Base-by-base conservation (phyloP, 2,888 invertebrate species). In the Nephrotoma guestfalica region DNA sequence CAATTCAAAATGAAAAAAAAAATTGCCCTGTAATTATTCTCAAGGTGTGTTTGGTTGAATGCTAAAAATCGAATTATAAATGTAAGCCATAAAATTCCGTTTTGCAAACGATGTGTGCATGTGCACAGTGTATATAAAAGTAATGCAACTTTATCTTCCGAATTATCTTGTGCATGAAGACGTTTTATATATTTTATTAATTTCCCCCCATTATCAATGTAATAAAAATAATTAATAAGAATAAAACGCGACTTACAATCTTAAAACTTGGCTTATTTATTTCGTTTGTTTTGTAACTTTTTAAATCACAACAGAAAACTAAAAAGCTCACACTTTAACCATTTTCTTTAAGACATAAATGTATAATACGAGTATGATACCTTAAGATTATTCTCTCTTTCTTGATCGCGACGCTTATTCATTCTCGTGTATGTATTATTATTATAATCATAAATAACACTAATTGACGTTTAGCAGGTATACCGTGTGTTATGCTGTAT, bases 361-460 rank as follows among this genome's bases (percentile, higher is more conserved):
- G 9, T 71, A 71, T 71, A 30, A 30, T 71, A 71, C 71, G 30
- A 71, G 18, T 7, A 9, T 9, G 43, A 11, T 43, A 71, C 71
- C 18, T 71, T 71, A 71, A 71, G 30, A 71, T 71, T 18, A 7
- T 7, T 18, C 3, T 71, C 71, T 30, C 71, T 71, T 71, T 71
- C 71, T 71, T 71, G 2, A 30, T 9, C 71, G 30, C 30, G 18
- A 4, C 11, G 18, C 71, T 71, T 71, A 71, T 71, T 71, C 71
- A 71, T 30, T 71, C 71, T 41, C 41, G 84, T 84, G 84, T 47
- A 86, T 30, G 86, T 71, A 71, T 71, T 71, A 71, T 86, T 86
- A 86, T 86, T 30, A 86, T 86, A 86, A 86, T 86, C 86, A 86
- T 86, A 86, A 86, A 86, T 86, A 86, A 86, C 86, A 86, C 86